These are phyloP conservation scores for Chaetodon auriga DNA, from an alignment of 2,113 vertebrate genomes.

Conservation along the genomic window DNA sequence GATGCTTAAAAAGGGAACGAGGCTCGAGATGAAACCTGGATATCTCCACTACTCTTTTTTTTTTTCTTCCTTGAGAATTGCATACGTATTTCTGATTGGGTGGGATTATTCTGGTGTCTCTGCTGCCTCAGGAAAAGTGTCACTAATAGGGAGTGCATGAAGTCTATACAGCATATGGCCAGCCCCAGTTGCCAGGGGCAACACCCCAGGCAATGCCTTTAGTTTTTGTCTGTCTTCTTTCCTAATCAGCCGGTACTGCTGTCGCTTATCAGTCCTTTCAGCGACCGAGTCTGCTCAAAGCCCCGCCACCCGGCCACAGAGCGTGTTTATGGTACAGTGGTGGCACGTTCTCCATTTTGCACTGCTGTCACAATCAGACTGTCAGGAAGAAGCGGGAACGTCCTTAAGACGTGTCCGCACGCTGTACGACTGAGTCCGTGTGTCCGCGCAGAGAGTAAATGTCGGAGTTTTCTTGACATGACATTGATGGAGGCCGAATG, in stretches of 20 bases:
- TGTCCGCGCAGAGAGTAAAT: neutral
- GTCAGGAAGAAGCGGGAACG: slow-evolving; percentile 31
- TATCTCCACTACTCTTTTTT: slow-evolving; percentile 20
- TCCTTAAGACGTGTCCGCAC: slow-evolving; percentile 15
- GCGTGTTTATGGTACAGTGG: slow-evolving; percentile 11
- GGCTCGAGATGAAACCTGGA: slow-evolving; percentile 60
- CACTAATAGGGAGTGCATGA: slow-evolving; percentile 66
- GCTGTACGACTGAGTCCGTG: slow-evolving; percentile 1
- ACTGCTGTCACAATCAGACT: slow-evolving; percentile 12
- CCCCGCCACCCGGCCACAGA: slow-evolving; percentile 21
- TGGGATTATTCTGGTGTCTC: slow-evolving; percentile 46
- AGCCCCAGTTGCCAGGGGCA: slow-evolving; percentile 80
- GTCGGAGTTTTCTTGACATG: neutral
- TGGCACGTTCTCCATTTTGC: slow-evolving; percentile 50
- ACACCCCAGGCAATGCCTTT: slow-evolving; percentile 78
- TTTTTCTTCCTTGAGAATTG: slow-evolving; percentile 16
- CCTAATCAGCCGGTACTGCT: slow-evolving; percentile 62
- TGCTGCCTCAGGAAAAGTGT: slow-evolving; percentile 60
- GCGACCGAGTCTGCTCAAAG: slow-evolving; percentile 26
- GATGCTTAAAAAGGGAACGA: slow-evolving; percentile 71
- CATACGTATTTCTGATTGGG: slow-evolving; percentile 44
- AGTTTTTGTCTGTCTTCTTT: slow-evolving; percentile 69
- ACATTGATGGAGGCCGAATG: slow-evolving; percentile 9
- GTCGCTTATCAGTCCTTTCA: slow-evolving; percentile 62
- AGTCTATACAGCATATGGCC: slow-evolving; percentile 73